Percentiles rank a stretch among this genome's conserved stretches.
Evolutionary conservation across 2,888 invertebrate species (phyloP).

Genomic region (Anoncus sp.): DNA sequence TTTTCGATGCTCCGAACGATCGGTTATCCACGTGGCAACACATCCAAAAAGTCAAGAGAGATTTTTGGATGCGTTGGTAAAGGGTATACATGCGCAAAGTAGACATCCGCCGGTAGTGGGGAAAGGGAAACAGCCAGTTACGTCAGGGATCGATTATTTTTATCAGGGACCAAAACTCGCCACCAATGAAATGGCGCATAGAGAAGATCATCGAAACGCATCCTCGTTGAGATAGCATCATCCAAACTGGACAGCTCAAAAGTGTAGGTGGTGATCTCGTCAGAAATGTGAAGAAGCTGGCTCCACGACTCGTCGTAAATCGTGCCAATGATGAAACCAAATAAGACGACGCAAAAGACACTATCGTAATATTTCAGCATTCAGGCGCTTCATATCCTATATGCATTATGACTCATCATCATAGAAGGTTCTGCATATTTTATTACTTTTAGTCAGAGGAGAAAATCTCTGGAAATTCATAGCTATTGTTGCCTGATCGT

Average conservation of each 20-base stretch:
- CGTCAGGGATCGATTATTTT: slow-evolving; percentile 40
- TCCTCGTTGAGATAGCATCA: slow-evolving; percentile 36
- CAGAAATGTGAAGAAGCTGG: slow-evolving; percentile 41
- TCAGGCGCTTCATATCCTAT: too few relatives aligned
- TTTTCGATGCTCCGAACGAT: too few relatives aligned
- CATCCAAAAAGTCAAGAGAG: too few relatives aligned
- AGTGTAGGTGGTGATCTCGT: slow-evolving; percentile 18
- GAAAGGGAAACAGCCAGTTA: not conserved
- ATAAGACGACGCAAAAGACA: too few relatives aligned
- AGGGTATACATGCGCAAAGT: slow-evolving; percentile 62
- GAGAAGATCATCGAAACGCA: slow-evolving; percentile 36
- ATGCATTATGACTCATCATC: too few relatives aligned
- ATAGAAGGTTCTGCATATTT: too few relatives aligned
- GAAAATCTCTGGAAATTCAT: too few relatives aligned
- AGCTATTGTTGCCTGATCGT: too few relatives aligned
- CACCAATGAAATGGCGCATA: slow-evolving; percentile 48
- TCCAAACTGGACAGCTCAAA: slow-evolving; percentile 28
- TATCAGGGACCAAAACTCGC: slow-evolving; percentile 36
- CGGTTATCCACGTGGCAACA: too few relatives aligned
- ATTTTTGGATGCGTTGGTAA: slow-evolving; percentile 63
- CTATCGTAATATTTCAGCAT: too few relatives aligned
- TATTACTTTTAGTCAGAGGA: too few relatives aligned
- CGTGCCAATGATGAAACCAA: too few relatives aligned
- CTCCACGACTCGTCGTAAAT: slow-evolving; percentile 38
- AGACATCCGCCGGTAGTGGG: slow-evolving; percentile 62